Base-by-base conservation (phyloP, 2,888 invertebrate species). In the Phortica magna region DNA sequence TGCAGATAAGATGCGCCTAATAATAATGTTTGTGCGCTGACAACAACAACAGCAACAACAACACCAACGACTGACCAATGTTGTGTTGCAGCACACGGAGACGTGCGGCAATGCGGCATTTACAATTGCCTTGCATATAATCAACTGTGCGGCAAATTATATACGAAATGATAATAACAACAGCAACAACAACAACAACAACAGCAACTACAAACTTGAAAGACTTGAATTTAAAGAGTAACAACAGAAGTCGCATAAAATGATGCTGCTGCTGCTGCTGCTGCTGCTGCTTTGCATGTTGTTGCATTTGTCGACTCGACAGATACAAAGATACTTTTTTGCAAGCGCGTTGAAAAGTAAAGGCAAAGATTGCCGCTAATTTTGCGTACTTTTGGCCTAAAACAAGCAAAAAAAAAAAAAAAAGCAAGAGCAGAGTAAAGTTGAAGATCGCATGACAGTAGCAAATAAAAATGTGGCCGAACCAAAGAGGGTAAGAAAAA, bases 221-320 rank as follows among this genome's bases (percentile, higher is more conserved):
- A 78, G 31, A 31, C 31, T 31, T 31, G 61, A 14, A 43, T 81
- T 85, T 84, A 79, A 84, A 79, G 87, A 83, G 88, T 88, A 90
- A 90, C 83, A 82, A 82, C 90, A 89, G 89, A 88, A 90, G 90
- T 88, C 84, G 87, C 81, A 68, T 4, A 17, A 68, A 43, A 17
- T 61, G 7, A 17, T 61, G n/a, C 22, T 22, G n/a, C n/a, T n/a
- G n/a, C n/a, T n/a, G n/a, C n/a, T n/a, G n/a, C n/a, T n/a, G n/a
- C n/a, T 61, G 7, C 7, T 61, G n/a, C 22, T 22, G 61, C 10
- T 10, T 53, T 70, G 31, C 22, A 70, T n/a, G 17, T 17, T 43
- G 19, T 41, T 10, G 4, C 53, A 70, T 17, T 9, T 70, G 17
- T 70, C 48, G 53, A n/a, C n/a, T n/a, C 31, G 31, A 31, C 2